Percentiles rank a stretch among this genome's conserved stretches.
These are phyloP conservation scores for Catocala sponsa DNA, from an alignment of 2,888 invertebrate genomes.

Conservation along the genomic window DNA sequence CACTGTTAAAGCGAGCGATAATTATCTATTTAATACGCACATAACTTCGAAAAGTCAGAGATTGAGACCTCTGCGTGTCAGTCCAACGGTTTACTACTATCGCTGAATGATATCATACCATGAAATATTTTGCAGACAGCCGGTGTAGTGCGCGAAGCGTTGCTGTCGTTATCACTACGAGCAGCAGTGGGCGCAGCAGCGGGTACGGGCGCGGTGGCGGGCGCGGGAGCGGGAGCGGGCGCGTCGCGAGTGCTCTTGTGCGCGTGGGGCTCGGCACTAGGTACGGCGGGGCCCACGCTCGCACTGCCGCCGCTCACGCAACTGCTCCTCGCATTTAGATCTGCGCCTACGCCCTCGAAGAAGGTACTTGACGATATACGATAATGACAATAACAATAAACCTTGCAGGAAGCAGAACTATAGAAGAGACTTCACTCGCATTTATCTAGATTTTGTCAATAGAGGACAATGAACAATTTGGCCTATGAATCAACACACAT, in stretches of 20 bases:
- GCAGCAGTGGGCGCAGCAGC: slow-evolving; percentile 33
- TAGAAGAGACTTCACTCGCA: too few relatives aligned
- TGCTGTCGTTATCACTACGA: slow-evolving; percentile 69
- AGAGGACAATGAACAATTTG: too few relatives aligned
- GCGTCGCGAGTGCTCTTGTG: slow-evolving; percentile 69
- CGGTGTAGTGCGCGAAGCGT: slow-evolving; percentile 87
- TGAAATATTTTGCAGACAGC: slow-evolving; percentile 78
- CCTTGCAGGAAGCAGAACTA: too few relatives aligned
- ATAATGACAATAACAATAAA: not conserved
- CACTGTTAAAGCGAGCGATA: too few relatives aligned
- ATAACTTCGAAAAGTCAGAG: too few relatives aligned
- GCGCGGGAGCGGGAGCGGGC: slow-evolving; percentile 32
- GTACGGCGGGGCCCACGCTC: slow-evolving; percentile 14
- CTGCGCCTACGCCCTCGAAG: slow-evolving; percentile 75
- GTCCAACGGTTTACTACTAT: too few relatives aligned
- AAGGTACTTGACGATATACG: slow-evolving; percentile 60
- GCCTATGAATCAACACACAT: too few relatives aligned
- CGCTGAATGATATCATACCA: not conserved
- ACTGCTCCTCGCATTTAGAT: slow-evolving; percentile 75
- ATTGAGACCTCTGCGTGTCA: too few relatives aligned
- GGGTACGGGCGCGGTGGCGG: slow-evolving; percentile 6
- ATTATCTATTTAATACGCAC: too few relatives aligned
- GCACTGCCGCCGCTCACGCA: slow-evolving; percentile 61
- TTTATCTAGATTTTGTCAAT: too few relatives aligned
- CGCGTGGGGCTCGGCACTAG: slow-evolving; percentile 63